Percentiles rank a stretch among this genome's conserved stretches.
Evolutionary conservation across 1,140 invertebrate genomes (phyloP).

Genomic region (Apis dorsata): DNA sequence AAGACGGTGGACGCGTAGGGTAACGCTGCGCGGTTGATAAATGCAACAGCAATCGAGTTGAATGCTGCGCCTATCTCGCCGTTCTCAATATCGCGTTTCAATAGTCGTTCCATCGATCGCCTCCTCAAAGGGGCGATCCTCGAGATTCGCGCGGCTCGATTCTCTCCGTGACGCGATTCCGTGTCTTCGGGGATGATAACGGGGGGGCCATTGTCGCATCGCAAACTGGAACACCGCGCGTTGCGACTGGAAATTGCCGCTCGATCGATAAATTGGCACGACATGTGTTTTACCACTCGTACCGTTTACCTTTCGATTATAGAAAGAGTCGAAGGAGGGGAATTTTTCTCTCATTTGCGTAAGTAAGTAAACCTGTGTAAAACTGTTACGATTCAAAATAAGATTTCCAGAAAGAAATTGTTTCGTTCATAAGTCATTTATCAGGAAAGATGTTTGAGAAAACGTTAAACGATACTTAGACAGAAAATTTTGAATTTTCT

Average conservation of each 20-base stretch:
- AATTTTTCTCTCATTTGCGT: background rate
- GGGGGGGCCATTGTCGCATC: slow-evolving; percentile 3
- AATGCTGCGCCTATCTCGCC: slow-evolving; percentile 25
- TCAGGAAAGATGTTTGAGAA: too few relatives aligned
- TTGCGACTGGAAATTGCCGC: background rate
- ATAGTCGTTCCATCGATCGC: slow-evolving; percentile 23
- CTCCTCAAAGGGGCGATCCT: slow-evolving; percentile 24
- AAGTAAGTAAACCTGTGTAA: too few relatives aligned
- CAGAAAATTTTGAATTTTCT: too few relatives aligned
- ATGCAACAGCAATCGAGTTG: background rate
- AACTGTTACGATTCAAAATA: too few relatives aligned
- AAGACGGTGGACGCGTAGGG: background rate
- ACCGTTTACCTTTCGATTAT: background rate
- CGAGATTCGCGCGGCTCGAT: slow-evolving; percentile 34
- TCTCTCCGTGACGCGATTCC: slow-evolving; percentile 26
- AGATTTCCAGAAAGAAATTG: too few relatives aligned
- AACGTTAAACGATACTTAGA: too few relatives aligned
- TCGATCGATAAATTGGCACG: slow-evolving; percentile 19
- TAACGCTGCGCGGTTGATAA: slow-evolving; percentile 26
- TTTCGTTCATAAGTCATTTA: too few relatives aligned
- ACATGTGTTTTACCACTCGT: background rate
- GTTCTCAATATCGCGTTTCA: slow-evolving; percentile 26
- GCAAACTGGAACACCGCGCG: background rate
- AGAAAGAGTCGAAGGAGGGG: too few relatives aligned
- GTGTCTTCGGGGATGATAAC: slow-evolving; percentile 21